These are phyloP conservation scores for Synergus itoensis DNA, from an alignment of 2,888 invertebrate species.

Conservation along the genomic window DNA sequence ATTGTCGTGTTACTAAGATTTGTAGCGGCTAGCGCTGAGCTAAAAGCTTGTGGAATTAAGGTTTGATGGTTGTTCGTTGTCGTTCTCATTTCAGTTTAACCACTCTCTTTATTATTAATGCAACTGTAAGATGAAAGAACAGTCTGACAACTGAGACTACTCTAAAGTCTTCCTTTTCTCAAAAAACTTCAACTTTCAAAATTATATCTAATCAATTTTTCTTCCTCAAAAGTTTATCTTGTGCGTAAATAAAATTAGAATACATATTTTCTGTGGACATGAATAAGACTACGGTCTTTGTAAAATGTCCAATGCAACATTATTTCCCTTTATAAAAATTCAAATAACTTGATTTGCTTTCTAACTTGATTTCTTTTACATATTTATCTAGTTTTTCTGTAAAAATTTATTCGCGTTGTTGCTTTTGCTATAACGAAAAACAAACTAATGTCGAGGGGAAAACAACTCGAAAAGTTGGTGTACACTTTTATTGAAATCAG, in stretches of 20 bases:
- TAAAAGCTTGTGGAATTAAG: slow-evolving; percentile 50
- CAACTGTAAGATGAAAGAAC: slow-evolving; percentile 26
- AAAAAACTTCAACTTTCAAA: background rate
- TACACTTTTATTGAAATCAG: too few relatives aligned
- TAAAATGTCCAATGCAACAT: slow-evolving; percentile 9
- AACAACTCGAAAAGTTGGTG: too few relatives aligned
- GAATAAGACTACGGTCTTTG: background rate
- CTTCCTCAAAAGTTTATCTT: background rate
- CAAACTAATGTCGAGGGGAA: background rate
- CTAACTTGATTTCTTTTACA: slow-evolving; percentile 16
- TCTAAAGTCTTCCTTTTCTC: background rate
- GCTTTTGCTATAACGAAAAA: slow-evolving; percentile 24
- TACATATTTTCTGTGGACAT: slow-evolving; percentile 1
- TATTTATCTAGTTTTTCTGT: slow-evolving; percentile 10
- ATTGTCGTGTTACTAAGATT: slow-evolving; percentile 52
- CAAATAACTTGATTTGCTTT: slow-evolving; percentile 33
- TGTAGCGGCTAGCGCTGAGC: slow-evolving; percentile 38
- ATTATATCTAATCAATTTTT: slow-evolving; percentile 8
- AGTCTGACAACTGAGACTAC: background rate
- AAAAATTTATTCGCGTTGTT: background rate
- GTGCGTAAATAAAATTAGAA: slow-evolving; percentile 11
- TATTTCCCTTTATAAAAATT: slow-evolving; percentile 14
- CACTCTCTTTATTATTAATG: slow-evolving; percentile 34
- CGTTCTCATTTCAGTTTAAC: slow-evolving; percentile 51
- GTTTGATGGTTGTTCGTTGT: slow-evolving; percentile 66